These are phyloP conservation scores for Hoplias malabaricus DNA, from an alignment of 2,113 vertebrate species.

Conservation along the genomic window DNA sequence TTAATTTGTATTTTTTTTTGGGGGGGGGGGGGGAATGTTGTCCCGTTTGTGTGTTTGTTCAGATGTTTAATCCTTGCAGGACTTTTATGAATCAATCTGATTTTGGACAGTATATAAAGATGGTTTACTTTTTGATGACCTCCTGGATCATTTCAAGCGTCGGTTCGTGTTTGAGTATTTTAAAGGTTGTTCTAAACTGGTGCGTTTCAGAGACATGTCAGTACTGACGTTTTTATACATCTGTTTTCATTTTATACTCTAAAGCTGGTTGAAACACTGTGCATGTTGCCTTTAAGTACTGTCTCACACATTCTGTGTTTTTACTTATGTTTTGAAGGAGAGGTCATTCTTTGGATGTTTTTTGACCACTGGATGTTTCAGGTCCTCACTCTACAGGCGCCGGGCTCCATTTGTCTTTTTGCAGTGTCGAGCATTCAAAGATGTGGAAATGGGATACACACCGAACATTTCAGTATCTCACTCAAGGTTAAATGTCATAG, in stretches of 20 bases:
- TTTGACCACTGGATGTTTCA: background rate
- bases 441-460: background rate
- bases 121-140: background rate
- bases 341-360: background rate
- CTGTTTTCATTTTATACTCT: constrained; percentile 19
- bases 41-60: background rate
- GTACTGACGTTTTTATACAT: background rate
- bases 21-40: too few species aligned
- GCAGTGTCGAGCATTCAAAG: constrained; percentile 2
- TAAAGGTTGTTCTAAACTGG: background rate
- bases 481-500: background rate
- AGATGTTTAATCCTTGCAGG: background rate
- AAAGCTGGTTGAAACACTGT: constrained; percentile 18
- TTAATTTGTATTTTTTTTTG: background rate
- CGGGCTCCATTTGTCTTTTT: background rate
- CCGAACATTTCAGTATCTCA: background rate
- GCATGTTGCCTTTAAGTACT: constrained; percentile 22
- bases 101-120: background rate
- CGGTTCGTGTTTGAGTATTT: background rate
- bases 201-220: background rate
- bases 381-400: background rate
- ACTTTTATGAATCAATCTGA: background rate
- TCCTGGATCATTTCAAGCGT: background rate
- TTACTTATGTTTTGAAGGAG: background rate
- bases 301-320: background rate